Conservation (phyloP, 2,113 vertebrate genomes). For the Drymodes brunneopygia region DNA sequence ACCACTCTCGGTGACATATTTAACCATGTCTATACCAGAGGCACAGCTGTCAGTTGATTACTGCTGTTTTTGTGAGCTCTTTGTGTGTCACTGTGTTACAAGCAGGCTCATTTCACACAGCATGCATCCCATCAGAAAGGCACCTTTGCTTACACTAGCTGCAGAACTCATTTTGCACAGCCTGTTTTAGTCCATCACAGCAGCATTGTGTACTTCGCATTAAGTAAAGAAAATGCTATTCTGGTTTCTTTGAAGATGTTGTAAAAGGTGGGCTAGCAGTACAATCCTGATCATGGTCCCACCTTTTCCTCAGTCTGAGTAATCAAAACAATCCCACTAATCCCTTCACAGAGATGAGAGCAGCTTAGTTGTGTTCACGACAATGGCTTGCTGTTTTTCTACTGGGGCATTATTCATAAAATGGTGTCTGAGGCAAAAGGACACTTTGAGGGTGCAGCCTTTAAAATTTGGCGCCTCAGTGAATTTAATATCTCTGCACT, state of each 20-base stretch:
- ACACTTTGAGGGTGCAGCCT: not conserved
- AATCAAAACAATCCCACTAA: conserved; percentile 50
- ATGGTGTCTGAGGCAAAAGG: not conserved
- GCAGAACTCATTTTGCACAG: not conserved
- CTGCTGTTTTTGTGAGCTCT: not conserved
- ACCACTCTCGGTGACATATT: not conserved
- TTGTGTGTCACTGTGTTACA: not conserved
- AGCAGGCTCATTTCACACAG: not conserved
- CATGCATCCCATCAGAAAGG: not conserved
- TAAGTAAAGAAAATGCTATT: not conserved
- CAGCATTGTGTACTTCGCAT: not conserved
- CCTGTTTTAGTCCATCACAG: not conserved
- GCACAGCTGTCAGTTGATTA: not conserved
- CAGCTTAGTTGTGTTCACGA: not conserved
- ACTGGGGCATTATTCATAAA: not conserved
- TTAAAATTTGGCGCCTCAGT: not conserved
- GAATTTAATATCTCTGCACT: not conserved
- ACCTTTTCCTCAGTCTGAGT: conserved; percentile 7
- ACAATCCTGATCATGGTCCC: not conserved
- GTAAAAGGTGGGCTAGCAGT: not conserved
- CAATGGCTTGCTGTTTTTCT: not conserved
- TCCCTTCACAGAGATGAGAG: conserved; percentile 20
- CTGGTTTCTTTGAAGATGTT: conserved; percentile 11
- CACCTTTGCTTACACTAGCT: not conserved
- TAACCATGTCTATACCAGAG: not conserved